Percentiles rank a stretch among this genome's conserved stretches.
Evolutionary conservation across 2,888 invertebrate species (phyloP).

Genomic region (Stegophylla sp.): DNA sequence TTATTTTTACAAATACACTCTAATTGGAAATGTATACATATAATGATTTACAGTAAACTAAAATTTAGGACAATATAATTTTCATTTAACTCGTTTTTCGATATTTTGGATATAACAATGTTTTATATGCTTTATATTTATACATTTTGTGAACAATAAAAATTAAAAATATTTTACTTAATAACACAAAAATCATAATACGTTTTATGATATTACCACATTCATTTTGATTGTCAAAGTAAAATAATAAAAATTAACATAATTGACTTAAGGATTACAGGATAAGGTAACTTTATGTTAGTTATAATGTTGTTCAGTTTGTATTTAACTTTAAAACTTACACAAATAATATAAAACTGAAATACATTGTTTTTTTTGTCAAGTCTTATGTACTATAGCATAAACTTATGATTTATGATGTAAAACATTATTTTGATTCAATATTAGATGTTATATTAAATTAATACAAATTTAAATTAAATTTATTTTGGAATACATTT

Average conservation of each 20-base stretch:
- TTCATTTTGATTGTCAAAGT: constrained; percentile 51
- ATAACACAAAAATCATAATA: constrained; percentile 4
- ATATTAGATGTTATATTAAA: too few species aligned
- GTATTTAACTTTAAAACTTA: not conserved
- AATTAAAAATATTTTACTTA: not conserved
- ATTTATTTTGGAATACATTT: too few species aligned
- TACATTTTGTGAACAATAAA: not conserved
- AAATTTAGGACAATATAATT: not conserved
- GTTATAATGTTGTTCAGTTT: not conserved
- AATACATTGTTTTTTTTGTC: not conserved
- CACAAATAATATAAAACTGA: not conserved
- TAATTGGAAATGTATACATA: not conserved
- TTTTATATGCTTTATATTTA: not conserved
- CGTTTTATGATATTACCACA: constrained; percentile 22
- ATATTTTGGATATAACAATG: not conserved
- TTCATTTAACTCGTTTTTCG: not conserved
- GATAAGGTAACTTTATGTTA: constrained; percentile 39
- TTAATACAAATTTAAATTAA: too few species aligned
- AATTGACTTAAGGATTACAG: constrained; percentile 47
- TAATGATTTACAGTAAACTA: not conserved
- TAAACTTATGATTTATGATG: too few species aligned
- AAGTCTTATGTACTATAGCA: not conserved
- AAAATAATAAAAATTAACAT: constrained; percentile 44
- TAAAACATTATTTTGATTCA: too few species aligned
- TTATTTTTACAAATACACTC: not conserved